Conservation (phyloP, 1,140 invertebrate genomes). For the Eufriesea mexicana region DNA sequence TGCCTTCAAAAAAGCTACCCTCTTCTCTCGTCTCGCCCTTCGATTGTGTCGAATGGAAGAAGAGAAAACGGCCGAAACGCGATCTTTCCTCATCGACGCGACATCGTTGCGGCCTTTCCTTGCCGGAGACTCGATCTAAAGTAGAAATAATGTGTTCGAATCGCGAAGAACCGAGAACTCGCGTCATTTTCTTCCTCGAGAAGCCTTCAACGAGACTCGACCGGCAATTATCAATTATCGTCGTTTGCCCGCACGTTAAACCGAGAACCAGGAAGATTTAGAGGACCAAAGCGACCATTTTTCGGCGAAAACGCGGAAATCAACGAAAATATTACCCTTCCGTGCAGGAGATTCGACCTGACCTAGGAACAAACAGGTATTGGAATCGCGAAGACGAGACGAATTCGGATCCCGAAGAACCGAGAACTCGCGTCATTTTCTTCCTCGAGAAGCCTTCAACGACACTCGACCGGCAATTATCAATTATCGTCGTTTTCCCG, state of each 20-base stretch:
- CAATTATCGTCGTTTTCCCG: not conserved
- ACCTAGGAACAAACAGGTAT: not conserved
- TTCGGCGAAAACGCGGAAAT: constrained; percentile 3
- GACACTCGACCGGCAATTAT: not conserved
- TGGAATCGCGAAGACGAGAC: not conserved
- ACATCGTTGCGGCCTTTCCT: not conserved
- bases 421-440: not conserved
- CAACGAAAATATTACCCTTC: not conserved
- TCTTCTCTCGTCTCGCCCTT: not conserved
- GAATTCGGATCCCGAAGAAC: not conserved
- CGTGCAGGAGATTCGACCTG: no score
- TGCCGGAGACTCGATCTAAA: not conserved
- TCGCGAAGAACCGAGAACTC: not conserved
- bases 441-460: not conserved
- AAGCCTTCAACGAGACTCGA: not conserved
- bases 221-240: not conserved
- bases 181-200: not conserved
- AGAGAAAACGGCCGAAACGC: not conserved
- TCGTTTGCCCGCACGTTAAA: not conserved
- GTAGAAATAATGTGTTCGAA: not conserved
- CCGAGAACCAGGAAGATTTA: constrained; percentile 11
- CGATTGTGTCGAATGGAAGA: not conserved
- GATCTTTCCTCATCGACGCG: not conserved
- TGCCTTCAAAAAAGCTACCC: not conserved
- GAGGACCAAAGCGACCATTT: not conserved